These are phyloP conservation scores for Sigmodon hispidus DNA, from an alignment of 2,113 vertebrate species.

Conservation along the genomic window DNA sequence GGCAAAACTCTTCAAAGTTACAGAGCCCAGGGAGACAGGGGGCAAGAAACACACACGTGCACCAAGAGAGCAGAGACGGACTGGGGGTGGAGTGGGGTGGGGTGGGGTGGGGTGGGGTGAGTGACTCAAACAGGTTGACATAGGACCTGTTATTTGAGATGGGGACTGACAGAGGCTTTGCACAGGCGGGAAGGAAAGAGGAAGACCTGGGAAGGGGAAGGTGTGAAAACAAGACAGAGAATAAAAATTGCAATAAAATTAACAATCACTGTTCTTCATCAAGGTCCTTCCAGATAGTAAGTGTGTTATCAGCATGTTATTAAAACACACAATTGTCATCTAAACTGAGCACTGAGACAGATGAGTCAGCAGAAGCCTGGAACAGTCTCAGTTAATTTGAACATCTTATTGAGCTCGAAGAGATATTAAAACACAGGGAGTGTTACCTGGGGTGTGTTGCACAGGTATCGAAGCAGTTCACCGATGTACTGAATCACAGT, in stretches of 20 bases:
- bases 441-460: constrained; percentile 88
- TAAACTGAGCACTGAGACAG: neutral
- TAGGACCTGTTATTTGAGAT: neutral
- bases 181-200: neutral
- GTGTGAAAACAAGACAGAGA: neutral
- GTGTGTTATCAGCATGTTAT: neutral
- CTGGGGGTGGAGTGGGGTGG: no score
- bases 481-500: constrained; percentile 94
- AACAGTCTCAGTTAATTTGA: neutral
- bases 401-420: neutral
- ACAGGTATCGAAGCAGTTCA: constrained; percentile 92
- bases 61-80: neutral
- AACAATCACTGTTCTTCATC: neutral
- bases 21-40: neutral
- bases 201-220: neutral
- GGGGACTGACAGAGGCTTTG: constrained; percentile 19
- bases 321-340: neutral
- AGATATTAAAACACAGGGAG: neutral
- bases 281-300: neutral
- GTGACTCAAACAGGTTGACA: neutral
- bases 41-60: neutral
- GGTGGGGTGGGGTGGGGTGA: no score
- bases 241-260: neutral
- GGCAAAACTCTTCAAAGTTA: neutral
- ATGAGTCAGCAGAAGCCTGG: neutral